Evolutionary conservation across 2,888 invertebrate species (phyloP), one percentile per base, ranked within the genome.

Genomic region (Cosmia pyralina): DNA sequence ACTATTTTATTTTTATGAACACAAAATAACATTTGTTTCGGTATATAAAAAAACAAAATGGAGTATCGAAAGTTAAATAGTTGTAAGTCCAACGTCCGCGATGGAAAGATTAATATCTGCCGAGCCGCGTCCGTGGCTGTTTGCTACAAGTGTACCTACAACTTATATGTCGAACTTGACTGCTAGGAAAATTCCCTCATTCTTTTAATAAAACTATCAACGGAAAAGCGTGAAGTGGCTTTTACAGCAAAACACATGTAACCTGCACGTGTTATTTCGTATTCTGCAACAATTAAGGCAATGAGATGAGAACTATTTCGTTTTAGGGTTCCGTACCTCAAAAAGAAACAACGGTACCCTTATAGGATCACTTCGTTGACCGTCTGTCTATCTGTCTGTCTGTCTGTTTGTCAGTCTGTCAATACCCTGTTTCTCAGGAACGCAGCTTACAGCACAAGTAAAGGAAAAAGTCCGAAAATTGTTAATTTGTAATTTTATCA

Each of bases 1-100:
- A 84, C 87, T 85, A 87, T 85, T 89, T 88, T 89, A 88, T 88
- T 89, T 90, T 90, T 89, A 88, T 81, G 77, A 83, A 85, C 82
- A 84, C 69, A 86, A 89, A 85, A 88, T 86, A 87, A 83, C 81
- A 80, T 80, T 82, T 84, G 72, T 78, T 86, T 73, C 66, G 50
- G 53, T 65, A 75, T 77, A 78, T 72, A 75, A 82, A 81, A 38
- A 28, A 86, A 83, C 72, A 72, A 81, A 79, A 79, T 77, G 63
- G 69, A 77, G 79, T 75, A 77, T 79, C 76, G 68, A 73, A 85
- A 82, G 71, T 86, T 75, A 75, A 84, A 72, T 75, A 72, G 79
- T 79, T 68, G 58, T 68, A 62, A 75, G 73, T 74, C 58, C 58
- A 58, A 68, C 72, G 55, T 79, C 60, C 55, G 57, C 19, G 34